Evolutionary conservation across 2,888 invertebrate species (phyloP).

Genomic region (Lottia scabra): DNA sequence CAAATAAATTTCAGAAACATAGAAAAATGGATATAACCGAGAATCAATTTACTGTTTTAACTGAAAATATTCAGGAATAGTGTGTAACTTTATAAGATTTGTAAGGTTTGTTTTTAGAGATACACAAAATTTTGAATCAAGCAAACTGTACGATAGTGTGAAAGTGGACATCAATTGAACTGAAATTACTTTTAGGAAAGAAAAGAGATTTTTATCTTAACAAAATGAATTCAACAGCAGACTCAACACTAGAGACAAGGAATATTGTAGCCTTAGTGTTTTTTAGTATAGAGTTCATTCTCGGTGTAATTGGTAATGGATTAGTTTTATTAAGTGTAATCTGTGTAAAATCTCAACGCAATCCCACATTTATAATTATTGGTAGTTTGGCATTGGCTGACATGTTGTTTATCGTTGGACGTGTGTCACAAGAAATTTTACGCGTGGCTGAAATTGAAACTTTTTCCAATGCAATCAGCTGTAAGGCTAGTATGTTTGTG

Average conservation of each 20-base stretch:
- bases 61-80: no score
- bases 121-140: no score
- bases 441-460: background rate
- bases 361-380: constrained; percentile 12
- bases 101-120: no score
- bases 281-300: background rate
- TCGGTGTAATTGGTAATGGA: constrained; percentile 1
- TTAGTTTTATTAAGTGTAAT: background rate
- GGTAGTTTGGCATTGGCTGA: constrained; percentile 9
- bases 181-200: no score
- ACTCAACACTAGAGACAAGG: background rate
- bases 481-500: constrained; percentile 5
- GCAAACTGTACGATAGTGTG: no score
- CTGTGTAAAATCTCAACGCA: background rate
- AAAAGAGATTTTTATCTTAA: no score
- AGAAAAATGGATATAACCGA: no score
- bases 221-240: no score
- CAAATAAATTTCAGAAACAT: no score
- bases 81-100: no score
- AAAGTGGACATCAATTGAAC: no score
- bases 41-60: no score
- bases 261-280: background rate
- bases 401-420: background rate
- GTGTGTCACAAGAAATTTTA: constrained; percentile 9
- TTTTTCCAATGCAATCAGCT: background rate